Base-by-base conservation (phyloP, 2,113 vertebrate genomes). In the Pseudois nayaur region DNA sequence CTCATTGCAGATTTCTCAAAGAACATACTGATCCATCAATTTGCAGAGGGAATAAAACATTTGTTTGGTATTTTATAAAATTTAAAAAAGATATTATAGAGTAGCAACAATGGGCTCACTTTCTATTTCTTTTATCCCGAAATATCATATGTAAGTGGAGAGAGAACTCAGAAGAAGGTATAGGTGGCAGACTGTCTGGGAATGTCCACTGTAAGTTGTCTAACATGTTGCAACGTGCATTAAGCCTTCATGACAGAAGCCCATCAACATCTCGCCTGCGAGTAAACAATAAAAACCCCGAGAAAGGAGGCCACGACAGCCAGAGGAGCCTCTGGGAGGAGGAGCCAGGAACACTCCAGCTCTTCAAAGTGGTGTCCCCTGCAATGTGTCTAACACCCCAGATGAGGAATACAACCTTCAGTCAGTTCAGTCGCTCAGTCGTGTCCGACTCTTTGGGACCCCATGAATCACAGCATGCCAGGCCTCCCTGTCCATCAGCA, bases 391-490 rank as follows among this genome's bases (percentile, higher is more conserved):
- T 43, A 71, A 52, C 6, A 36, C 4, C 36, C 6, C 12, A 83
- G 52, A 67, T 84, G 50, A 95, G 91, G 15, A 55, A 87, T 16
- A 88, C 1, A 74, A 31, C 3, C 21, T 71, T 62, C 60, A 62
- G 60, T 33, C 60, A 62, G 29, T 33, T 33, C 60, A 33, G 60
- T 62, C 14, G 0, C 29, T 62, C 60, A 62, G 60, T 62, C 3
- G 3, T 62, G 29, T 8, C 14, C 0, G 1, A 62, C 29, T 33
- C 29, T 62, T 33, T 31, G 6, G 0, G 6, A 33, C 29, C 60
- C 29, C 13, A 33, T 62, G 60, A 62, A 62, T 16, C 0, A 0
- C 60, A 62, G 60, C 29, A 33, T 0, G 3, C 1, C 60, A 62
- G 29, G 60, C 27, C 59, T 62, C 29, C 60, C 29, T 62, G 60